Evolutionary conservation across 2,888 invertebrate genomes (phyloP).

Genomic region (Leptodirus hochenwartii): DNA sequence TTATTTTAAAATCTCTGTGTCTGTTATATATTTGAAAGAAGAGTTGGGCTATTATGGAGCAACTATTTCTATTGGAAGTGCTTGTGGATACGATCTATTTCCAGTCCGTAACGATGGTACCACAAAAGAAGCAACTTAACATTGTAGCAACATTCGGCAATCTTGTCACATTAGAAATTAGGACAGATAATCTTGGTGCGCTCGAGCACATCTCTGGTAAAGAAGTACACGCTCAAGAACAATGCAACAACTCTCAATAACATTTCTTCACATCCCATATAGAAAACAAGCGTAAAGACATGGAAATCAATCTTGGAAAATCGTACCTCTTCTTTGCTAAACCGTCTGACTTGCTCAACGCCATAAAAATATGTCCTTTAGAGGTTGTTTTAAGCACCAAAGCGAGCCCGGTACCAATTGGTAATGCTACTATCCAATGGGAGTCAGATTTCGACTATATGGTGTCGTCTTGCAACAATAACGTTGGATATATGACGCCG

Average conservation of each 20-base stretch:
- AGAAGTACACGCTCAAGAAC: conserved; percentile 1
- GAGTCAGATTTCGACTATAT: conserved; percentile 30
- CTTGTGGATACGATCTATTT: conserved; percentile 33
- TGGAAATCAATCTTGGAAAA: conserved; percentile 31
- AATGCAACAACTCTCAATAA: neutral
- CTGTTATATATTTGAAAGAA: too few relatives aligned
- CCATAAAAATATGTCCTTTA: conserved; percentile 30
- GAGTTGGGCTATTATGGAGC: too few relatives aligned
- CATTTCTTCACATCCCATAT: too few relatives aligned
- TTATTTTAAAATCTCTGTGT: too few relatives aligned
- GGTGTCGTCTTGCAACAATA: conserved; percentile 25
- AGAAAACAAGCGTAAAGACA: conserved; percentile 16
- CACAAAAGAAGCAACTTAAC: conserved; percentile 28
- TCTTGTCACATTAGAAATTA: conserved; percentile 31
- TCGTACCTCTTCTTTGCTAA: conserved; percentile 34
- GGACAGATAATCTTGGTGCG: conserved; percentile 28
- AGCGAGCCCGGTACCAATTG: conserved; percentile 27
- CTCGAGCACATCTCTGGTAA: conserved; percentile 9
- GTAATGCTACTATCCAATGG: conserved; percentile 30
- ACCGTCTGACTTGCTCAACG: conserved; percentile 28
- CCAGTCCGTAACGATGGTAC: conserved; percentile 21
- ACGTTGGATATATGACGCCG: conserved; percentile 19
- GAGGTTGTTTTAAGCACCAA: conserved; percentile 32
- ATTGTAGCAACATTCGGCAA: conserved; percentile 32
- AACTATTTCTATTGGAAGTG: conserved; percentile 37